phyloP scores from a whole-genome alignment of 2,888 invertebrate species.

The Caenorhabditis sp. region DNA sequence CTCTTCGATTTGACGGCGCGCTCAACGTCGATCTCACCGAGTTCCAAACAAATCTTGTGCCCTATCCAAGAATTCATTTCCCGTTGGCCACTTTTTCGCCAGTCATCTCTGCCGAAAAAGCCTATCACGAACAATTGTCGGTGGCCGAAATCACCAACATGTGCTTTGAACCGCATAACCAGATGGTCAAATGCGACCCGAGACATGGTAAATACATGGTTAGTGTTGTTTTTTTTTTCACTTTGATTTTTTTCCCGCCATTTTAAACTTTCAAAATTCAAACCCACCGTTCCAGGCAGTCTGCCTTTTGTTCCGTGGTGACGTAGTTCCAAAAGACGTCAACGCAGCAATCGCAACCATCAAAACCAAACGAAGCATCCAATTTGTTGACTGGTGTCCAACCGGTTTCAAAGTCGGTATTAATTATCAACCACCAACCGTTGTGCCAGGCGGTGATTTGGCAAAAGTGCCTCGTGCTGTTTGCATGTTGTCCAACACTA shows the following conservation, averaged over 20 bases:
- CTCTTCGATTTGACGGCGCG: conserved; percentile 87
- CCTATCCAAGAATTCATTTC: conserved; percentile 91
- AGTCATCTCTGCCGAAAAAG: conserved; percentile 70
- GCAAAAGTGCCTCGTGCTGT: conserved; percentile 78
- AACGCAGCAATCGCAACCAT: conserved; percentile 69
- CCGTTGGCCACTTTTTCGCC: conserved; percentile 78
- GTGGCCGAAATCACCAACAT: conserved; percentile 83
- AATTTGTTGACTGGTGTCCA: conserved; percentile 69
- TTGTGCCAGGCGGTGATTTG: conserved; percentile 90
- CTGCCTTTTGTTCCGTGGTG: conserved; percentile 71
- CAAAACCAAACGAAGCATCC: conserved; percentile 68
- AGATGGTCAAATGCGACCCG: conserved; percentile 75
- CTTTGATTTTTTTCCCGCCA: neutral
- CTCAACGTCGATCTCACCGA: conserved; percentile 86
- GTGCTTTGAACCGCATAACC: conserved; percentile 82
- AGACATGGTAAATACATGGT: conserved; percentile 73
- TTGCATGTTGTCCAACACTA: conserved; percentile 78
- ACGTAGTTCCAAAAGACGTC: conserved; percentile 69
- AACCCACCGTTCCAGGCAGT: conserved; percentile 64
- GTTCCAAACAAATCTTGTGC: conserved; percentile 77
- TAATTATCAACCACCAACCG: conserved; percentile 75
- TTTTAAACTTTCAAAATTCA: neutral
- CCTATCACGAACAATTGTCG: conserved; percentile 72
- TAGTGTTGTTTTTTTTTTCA: neutral
- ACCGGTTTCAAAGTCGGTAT: conserved; percentile 70